Percentiles rank a stretch among this genome's conserved stretches.
Evolutionary conservation across 1,140 invertebrate species (phyloP).

Genomic region (Phortica variegata): DNA sequence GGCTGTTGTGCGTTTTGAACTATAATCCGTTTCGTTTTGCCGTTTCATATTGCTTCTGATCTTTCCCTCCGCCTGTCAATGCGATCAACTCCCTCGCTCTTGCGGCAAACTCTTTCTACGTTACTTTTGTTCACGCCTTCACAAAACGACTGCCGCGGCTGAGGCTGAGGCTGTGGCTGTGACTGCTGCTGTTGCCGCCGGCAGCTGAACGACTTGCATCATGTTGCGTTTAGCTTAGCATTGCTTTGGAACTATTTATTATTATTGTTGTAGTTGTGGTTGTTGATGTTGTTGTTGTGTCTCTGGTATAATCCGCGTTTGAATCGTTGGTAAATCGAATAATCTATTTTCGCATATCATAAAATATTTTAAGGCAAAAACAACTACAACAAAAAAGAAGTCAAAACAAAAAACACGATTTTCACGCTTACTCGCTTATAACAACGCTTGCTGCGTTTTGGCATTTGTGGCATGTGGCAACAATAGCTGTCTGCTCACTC

Average conservation of each 20-base stretch:
- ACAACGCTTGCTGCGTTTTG: not conserved
- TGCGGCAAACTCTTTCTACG: not conserved
- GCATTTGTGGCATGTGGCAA: not conserved
- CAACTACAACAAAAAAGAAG: slow-evolving; percentile 1
- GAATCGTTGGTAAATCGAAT: slow-evolving; percentile 56
- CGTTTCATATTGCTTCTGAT: too few species aligned
- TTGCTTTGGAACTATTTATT: too few species aligned
- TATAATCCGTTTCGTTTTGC: too few species aligned
- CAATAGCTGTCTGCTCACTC: not conserved
- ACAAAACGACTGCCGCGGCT: slow-evolving; percentile 11
- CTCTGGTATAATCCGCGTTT: slow-evolving; percentile 22
- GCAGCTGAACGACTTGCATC: slow-evolving; percentile 10
- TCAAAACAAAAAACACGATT: slow-evolving; percentile 14
- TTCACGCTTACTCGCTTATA: not conserved
- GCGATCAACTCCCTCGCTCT: not conserved
- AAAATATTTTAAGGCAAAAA: slow-evolving; percentile 6
- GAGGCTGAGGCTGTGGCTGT: not conserved
- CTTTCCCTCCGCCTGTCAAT: too few species aligned
- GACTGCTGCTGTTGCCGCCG: slow-evolving; percentile 16
- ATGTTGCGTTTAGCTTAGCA: too few species aligned
- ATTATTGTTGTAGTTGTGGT: slow-evolving; percentile 22
- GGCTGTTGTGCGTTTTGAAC: too few species aligned
- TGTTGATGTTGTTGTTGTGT: not conserved
- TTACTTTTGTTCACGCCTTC: slow-evolving; percentile 1
- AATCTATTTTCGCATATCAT: slow-evolving; percentile 27